These are phyloP conservation scores for Drosophila asahinai DNA, from an alignment of 1,140 invertebrate species.

Conservation along the genomic window DNA sequence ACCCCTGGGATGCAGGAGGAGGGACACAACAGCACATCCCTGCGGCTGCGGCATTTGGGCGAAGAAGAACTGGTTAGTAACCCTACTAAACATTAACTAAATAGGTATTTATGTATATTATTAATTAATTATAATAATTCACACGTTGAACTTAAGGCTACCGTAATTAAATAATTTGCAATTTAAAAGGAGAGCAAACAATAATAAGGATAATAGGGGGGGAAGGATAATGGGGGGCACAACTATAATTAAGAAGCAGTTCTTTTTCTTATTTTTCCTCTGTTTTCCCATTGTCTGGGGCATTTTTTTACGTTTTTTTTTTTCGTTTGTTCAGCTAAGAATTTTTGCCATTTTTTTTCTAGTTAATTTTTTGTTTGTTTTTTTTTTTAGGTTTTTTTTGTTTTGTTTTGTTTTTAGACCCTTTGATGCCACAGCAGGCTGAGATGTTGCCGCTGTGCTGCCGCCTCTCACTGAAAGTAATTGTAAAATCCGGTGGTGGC, in stretches of 20 bases:
- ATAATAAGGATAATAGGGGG: slow-evolving; percentile 58
- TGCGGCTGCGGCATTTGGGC: slow-evolving; percentile 72
- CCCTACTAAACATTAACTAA: slow-evolving; percentile 71
- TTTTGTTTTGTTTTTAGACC: slow-evolving; percentile 39
- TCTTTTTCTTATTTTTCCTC: slow-evolving; percentile 58
- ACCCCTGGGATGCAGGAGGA: slow-evolving; percentile 34
- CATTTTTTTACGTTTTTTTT: slow-evolving; percentile 46
- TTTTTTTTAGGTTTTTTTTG: slow-evolving; percentile 42
- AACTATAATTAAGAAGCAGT: slow-evolving; percentile 80
- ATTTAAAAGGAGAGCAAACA: slow-evolving; percentile 73
- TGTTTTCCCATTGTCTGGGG: slow-evolving; percentile 57
- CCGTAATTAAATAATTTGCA: slow-evolving; percentile 75
- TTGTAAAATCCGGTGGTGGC: slow-evolving; percentile 84
- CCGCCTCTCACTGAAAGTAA: slow-evolving; percentile 80
- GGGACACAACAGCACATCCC: slow-evolving; percentile 22
- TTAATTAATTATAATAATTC: slow-evolving; percentile 74
- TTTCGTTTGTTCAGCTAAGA: slow-evolving; percentile 52
- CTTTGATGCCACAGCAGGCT: slow-evolving; percentile 65
- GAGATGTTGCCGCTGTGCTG: slow-evolving; percentile 19
- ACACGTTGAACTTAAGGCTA: slow-evolving; percentile 69
- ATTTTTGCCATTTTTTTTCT: slow-evolving; percentile 61
- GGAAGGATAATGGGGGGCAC: slow-evolving; percentile 24
- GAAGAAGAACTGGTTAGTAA: slow-evolving; percentile 48
- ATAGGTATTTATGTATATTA: slow-evolving; percentile 66
- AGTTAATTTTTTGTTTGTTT: slow-evolving; percentile 58